Evolutionary conservation across 1,140 invertebrate species (phyloP).

Genomic region (Latrodectus geometricus): DNA sequence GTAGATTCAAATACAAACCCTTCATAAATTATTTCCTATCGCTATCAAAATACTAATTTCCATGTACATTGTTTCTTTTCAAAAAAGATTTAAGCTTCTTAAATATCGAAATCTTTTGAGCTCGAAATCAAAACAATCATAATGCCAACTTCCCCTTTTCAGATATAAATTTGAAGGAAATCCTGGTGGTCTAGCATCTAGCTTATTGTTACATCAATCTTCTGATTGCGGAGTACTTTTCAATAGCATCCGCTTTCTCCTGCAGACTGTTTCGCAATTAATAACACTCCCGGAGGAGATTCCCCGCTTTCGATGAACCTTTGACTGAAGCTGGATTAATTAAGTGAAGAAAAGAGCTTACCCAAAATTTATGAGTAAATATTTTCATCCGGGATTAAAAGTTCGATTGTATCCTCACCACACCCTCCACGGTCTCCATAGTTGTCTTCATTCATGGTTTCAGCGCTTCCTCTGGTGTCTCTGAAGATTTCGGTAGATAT

Average conservation of each 20-base stretch:
- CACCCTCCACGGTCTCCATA: background rate
- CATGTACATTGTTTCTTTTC: too few species aligned
- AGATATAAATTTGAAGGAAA: slow-evolving; percentile 21
- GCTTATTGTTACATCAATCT: slow-evolving; percentile 40
- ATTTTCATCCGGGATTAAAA: slow-evolving; percentile 54
- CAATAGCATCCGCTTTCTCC: background rate
- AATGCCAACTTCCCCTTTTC: too few species aligned
- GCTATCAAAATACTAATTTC: too few species aligned
- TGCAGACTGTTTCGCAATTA: slow-evolving; percentile 10
- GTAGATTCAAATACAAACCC: too few species aligned
- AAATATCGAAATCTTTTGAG: background rate
- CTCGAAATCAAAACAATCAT: background rate
- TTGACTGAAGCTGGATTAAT: slow-evolving; percentile 30
- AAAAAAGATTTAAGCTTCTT: too few species aligned
- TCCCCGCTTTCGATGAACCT: background rate
- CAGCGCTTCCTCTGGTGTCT: background rate
- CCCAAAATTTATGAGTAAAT: slow-evolving; percentile 51
- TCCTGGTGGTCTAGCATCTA: slow-evolving; percentile 13
- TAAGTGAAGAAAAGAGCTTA: slow-evolving; percentile 33
- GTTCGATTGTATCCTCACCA: background rate
- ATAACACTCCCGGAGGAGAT: slow-evolving; percentile 14
- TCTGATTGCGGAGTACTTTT: slow-evolving; percentile 12
- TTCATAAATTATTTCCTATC: too few species aligned
- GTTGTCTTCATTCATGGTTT: background rate
- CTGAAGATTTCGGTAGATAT: background rate